A percentile compares a stretch with the other conserved stretches of the same genome.
Evolutionary conservation across 2,113 vertebrate species (phyloP).

Genomic region (Sminthopsis crassicaudata): DNA sequence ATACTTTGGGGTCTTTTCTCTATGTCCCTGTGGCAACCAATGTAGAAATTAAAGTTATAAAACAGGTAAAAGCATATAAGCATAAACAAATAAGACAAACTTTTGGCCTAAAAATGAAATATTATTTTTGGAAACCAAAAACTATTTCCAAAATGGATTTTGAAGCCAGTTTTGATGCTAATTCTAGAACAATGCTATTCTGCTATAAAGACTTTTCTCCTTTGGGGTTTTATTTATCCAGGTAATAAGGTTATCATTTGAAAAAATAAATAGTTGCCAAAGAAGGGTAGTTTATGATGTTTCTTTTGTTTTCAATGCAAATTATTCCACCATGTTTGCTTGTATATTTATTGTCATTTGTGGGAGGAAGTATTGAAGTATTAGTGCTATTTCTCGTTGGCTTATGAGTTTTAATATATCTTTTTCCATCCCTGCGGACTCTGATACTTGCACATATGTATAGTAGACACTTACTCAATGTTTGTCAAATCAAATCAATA

Average conservation of each 20-base stretch:
- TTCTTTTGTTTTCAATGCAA: neutral
- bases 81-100: neutral
- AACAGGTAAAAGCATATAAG: neutral
- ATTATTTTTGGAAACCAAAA: neutral
- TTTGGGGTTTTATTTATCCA: neutral
- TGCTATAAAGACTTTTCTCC: neutral
- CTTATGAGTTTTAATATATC: neutral
- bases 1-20: neutral
- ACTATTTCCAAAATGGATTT: neutral
- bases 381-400: neutral
- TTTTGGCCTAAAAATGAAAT: neutral
- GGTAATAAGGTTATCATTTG: neutral
- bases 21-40: neutral
- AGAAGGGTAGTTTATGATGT: neutral
- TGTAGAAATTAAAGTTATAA: neutral
- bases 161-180: neutral
- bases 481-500: neutral
- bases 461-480: neutral
- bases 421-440: neutral
- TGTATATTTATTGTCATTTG: neutral
- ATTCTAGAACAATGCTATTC: neutral
- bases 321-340: neutral
- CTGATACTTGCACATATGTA: neutral
- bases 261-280: neutral
- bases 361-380: neutral